A percentile compares a stretch with the other conserved stretches of the same genome.
These are phyloP conservation scores for Luidia sarsii DNA, from an alignment of 53 echinoderm and acorn worm species.

Conservation along the genomic window DNA sequence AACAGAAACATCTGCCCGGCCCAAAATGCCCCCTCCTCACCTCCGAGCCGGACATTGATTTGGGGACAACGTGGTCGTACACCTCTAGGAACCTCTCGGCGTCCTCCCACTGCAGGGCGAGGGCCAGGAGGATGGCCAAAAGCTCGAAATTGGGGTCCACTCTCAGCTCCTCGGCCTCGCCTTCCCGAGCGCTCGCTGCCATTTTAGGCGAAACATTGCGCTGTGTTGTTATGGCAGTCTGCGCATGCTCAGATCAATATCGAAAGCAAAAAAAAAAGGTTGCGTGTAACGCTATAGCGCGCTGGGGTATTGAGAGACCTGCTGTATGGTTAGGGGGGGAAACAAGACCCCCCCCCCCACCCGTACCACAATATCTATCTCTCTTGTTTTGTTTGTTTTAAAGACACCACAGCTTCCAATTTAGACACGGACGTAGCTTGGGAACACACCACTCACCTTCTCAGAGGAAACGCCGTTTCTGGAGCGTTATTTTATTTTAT, in stretches of 20 bases:
- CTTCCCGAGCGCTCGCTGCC: constrained; percentile 69
- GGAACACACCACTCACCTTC: constrained; percentile 29
- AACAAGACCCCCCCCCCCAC: no score
- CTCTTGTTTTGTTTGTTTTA: no score
- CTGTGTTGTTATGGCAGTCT: constrained; percentile 82
- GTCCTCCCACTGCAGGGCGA: constrained; percentile 61
- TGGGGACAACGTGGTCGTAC: constrained; percentile 68
- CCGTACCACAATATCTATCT: no score
- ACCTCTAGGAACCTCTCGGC: constrained; percentile 72
- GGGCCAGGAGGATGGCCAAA: constrained; percentile 63
- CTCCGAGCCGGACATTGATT: constrained; percentile 52
- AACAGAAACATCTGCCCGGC: neutral
- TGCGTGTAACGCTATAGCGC: no score
- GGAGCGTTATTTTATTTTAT: neutral
- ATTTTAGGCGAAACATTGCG: constrained; percentile 77
- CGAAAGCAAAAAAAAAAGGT: constrained; percentile 60
- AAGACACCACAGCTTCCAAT: no score
- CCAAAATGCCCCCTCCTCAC: constrained; percentile 30
- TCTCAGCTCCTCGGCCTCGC: constrained; percentile 33
- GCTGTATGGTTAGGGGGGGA: no score
- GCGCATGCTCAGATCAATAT: constrained; percentile 82
- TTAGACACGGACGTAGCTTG: no score
- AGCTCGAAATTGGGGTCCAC: constrained; percentile 51
- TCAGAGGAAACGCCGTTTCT: neutral
- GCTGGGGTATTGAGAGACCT: no score